These are phyloP conservation scores for Urosaurus nigricauda DNA, from an alignment of 2,797 vertebrate genomes.

Conservation along the genomic window DNA sequence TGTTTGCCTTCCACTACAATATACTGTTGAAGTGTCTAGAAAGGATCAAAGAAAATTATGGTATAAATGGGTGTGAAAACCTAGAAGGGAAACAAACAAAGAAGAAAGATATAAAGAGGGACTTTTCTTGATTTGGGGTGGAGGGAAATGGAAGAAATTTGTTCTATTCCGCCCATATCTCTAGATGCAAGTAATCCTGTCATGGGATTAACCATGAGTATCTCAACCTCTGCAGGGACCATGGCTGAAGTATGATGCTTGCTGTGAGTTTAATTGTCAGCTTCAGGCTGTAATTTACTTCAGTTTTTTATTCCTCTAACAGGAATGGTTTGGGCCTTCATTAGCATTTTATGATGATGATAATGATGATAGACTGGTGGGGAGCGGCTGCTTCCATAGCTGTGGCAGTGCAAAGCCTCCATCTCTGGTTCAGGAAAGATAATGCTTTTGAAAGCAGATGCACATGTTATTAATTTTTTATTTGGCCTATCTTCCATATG, in stretches of 20 bases:
- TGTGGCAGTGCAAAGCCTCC: neutral
- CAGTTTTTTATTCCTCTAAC: conserved; percentile 36
- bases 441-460: neutral
- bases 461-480: conserved; percentile 17
- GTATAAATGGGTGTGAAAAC: conserved; percentile 37
- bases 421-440: neutral
- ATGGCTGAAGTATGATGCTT: conserved; percentile 27
- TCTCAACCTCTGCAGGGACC: conserved; percentile 49
- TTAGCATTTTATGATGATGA: conserved; percentile 54
- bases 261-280: conserved; percentile 50
- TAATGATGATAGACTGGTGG: neutral
- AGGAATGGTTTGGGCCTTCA: conserved; percentile 54
- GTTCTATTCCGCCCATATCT: neutral
- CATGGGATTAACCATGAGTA: conserved; percentile 52
- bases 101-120: neutral
- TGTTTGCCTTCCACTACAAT: conserved; percentile 50
- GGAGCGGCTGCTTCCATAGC: neutral
- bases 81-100: neutral
- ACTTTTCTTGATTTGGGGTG: neutral
- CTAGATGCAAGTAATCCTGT: conserved; percentile 50
- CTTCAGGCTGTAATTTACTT: conserved; percentile 50
- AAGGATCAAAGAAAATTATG: conserved; percentile 25
- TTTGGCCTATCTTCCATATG: fast-evolving
- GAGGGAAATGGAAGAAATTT: neutral
- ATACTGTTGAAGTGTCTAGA: conserved; percentile 59